Conservation (phyloP, 2,113 vertebrate species). For the Macrotus californicus region DNA sequence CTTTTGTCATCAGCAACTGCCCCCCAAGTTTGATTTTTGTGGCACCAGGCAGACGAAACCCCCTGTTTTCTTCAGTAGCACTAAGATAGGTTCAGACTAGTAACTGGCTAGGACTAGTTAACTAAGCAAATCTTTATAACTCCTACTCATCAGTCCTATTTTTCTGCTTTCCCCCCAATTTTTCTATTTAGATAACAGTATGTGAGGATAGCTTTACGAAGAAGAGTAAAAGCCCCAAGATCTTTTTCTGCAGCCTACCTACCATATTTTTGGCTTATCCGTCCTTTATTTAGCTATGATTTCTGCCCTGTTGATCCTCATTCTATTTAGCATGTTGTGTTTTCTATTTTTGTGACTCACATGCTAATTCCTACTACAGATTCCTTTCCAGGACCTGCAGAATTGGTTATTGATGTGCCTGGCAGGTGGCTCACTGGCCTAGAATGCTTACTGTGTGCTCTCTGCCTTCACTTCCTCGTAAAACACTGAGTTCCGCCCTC, state of each 20-base stretch:
- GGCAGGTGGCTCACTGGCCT: neutral
- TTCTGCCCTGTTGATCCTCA: neutral
- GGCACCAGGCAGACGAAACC: too few relatives aligned
- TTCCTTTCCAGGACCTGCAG: neutral
- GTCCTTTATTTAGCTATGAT: neutral
- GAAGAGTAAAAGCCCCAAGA: neutral
- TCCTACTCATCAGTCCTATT: neutral
- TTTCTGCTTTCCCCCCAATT: neutral
- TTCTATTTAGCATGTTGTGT: neutral
- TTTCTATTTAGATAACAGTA: neutral
- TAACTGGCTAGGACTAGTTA: neutral
- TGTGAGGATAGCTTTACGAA: neutral
- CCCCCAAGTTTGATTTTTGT: too few relatives aligned
- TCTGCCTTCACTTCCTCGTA: neutral
- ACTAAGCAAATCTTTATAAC: neutral
- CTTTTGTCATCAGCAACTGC: too few relatives aligned
- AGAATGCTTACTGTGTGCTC: too few relatives aligned
- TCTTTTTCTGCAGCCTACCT: neutral
- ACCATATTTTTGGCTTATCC: neutral
- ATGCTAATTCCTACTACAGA: neutral
- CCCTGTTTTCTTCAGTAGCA: too few relatives aligned
- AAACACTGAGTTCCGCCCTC: fast-evolving
- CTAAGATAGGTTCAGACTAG: neutral
- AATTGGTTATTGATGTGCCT: neutral
- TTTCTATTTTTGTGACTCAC: neutral